Evolutionary conservation across 2,888 invertebrate species (phyloP).

Genomic region (Drosophila niveifrons): DNA sequence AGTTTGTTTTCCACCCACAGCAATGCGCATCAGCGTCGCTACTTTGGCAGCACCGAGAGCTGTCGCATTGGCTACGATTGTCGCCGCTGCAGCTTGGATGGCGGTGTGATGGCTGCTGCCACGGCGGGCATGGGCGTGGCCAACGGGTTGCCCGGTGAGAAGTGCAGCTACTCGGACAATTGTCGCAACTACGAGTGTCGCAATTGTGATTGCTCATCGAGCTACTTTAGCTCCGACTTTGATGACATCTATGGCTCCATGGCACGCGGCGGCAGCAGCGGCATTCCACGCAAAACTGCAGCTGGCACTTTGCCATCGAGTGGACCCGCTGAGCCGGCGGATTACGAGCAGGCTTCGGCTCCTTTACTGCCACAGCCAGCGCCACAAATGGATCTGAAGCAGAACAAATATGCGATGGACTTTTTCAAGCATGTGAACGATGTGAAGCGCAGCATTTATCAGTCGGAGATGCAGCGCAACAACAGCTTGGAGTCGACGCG

Average conservation of each 20-base stretch:
- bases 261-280: conserved; percentile 73
- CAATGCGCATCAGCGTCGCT: conserved; percentile 81
- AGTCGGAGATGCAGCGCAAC: conserved; percentile 83
- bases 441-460: conserved; percentile 85
- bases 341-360: conserved; percentile 45
- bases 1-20: conserved; percentile 78
- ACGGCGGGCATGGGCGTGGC: conserved; percentile 37
- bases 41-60: conserved; percentile 85
- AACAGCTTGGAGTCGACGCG: conserved; percentile 64
- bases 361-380: conserved; percentile 43
- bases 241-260: conserved; percentile 83
- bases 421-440: conserved; percentile 85
- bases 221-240: conserved; percentile 85
- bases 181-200: conserved; percentile 85
- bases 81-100: conserved; percentile 84
- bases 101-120: conserved; percentile 48
- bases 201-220: conserved; percentile 85
- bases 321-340: conserved; percentile 30
- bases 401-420: conserved; percentile 85
- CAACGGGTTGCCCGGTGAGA: conserved; percentile 61
- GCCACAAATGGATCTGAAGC: conserved; percentile 81
- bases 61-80: conserved; percentile 85
- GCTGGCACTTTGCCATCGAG: conserved; percentile 80
- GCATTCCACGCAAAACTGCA: conserved; percentile 82
- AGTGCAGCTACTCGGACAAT: conserved; percentile 85